Base-by-base conservation (phyloP, 2,113 vertebrate genomes). In the Tragelaphus buxtoni region DNA sequence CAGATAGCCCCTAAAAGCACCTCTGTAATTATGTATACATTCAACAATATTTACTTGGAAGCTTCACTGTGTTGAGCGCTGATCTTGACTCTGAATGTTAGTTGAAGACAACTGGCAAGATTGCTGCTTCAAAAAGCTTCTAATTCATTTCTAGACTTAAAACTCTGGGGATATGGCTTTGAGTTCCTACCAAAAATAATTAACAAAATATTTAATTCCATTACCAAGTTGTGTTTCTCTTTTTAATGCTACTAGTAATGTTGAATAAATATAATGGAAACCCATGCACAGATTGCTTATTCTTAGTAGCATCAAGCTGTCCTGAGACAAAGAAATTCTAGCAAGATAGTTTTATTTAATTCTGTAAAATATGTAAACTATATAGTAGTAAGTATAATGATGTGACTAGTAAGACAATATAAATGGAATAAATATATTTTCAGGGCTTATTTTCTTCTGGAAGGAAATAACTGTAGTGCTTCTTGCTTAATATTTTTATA, bases 291-390 rank as follows among this genome's bases (percentile, higher is more conserved):
- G n/a, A 65, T 7, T 51, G 51, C 42, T 91, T 82, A 11, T 61
- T 88, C 93, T 77, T 74, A 53, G 61, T 39, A 88, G 8, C n/a
- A 79, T 32, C 26, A 35, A 49, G 47, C 47, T 47, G 55, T 47
- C 24, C 84, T 80, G 20, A 77, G 65, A 92, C 63, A 79, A 89
- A 79, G 35, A 89, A 47, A 90, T 24, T 88, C 35, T 77, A 49
- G n/a, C 30, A 11, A 72, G 13, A 18, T 12, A 61, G 53, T 84
- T 80, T 91, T 91, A 95, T 58, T 93, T 97, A 96, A 92, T 94
- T 97, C 81, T 98, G 88, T 97, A 98, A 97, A 96, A 95, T 98
- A 96, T 94, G 95, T 97, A 95, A 97, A 97, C 72, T 97, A 79
- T 63, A 39, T 35, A 80, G 51, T 53, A 83, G n/a, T 86, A 60